Conservation (phyloP, 2,113 vertebrate species). For the Ceuthmochares aereus region DNA sequence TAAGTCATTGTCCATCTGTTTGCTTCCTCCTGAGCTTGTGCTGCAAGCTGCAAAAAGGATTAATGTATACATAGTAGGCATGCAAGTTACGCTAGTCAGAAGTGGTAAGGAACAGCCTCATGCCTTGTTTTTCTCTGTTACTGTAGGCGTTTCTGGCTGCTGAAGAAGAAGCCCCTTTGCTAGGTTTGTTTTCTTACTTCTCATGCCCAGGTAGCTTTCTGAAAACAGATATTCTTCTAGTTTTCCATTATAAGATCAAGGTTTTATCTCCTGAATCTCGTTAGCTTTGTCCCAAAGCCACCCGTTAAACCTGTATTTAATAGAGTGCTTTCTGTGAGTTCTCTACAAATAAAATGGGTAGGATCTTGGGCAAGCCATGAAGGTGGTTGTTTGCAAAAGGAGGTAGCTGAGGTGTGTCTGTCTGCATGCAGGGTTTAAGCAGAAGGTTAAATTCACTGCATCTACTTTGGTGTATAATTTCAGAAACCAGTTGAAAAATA, state of each 20-base stretch:
- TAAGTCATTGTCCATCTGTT: slow-evolving; percentile 39
- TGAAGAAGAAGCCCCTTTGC: not conserved
- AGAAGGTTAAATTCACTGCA: not conserved
- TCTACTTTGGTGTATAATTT: accelerated
- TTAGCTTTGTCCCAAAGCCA: not conserved
- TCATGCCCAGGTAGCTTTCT: not conserved
- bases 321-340: not conserved
- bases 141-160: not conserved
- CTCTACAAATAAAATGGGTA: accelerated
- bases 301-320: not conserved
- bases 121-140: not conserved
- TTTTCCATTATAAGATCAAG: not conserved
- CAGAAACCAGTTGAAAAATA: not conserved
- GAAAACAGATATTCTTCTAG: not conserved
- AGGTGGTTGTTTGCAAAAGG: not conserved
- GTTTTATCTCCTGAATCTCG: not conserved
- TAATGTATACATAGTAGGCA: not conserved
- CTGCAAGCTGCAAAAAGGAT: not conserved
- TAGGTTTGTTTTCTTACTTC: not conserved
- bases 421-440: not conserved
- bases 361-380: accelerated
- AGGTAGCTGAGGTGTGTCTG: not conserved
- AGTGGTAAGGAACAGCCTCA: not conserved
- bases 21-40: not conserved
- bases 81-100: not conserved